A percentile compares a stretch with the other conserved stretches of the same genome.
Evolutionary conservation across 2,888 invertebrate genomes (phyloP).

Genomic region (Octodonta nipae): DNA sequence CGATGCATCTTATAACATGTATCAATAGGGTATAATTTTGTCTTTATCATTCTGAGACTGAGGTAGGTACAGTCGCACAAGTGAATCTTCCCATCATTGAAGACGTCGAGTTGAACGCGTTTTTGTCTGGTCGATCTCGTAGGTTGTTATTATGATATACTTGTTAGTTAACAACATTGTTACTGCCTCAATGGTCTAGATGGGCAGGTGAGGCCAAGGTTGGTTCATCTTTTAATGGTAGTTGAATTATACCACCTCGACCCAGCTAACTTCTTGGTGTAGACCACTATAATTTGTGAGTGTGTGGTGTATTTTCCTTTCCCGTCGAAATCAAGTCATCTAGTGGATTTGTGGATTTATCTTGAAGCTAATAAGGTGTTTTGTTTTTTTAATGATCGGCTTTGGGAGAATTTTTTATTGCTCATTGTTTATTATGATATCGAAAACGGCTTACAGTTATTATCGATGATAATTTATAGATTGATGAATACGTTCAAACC

Average conservation of each 20-base stretch:
- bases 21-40: constrained; percentile 31
- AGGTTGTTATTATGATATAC: constrained; percentile 28
- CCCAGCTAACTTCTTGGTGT: constrained; percentile 9
- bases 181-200: constrained; percentile 14
- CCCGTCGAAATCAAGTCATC: constrained; percentile 29
- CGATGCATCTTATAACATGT: constrained; percentile 22
- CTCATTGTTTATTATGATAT: constrained; percentile 9
- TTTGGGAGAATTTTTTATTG: constrained; percentile 13
- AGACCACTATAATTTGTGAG: constrained; percentile 16
- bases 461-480: too few species aligned
- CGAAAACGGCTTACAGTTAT: too few species aligned
- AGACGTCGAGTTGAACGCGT: constrained; percentile 5
- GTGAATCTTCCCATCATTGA: constrained; percentile 2
- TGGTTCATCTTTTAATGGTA: constrained; percentile 9
- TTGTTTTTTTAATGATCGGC: constrained; percentile 21
- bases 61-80: constrained; percentile 29
- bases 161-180: constrained; percentile 30
- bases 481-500: too few species aligned
- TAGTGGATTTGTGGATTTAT: constrained; percentile 25
- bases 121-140: constrained; percentile 12
- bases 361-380: constrained; percentile 27
- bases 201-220: constrained; percentile 16
- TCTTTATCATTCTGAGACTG: constrained; percentile 28
- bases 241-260: constrained; percentile 12
- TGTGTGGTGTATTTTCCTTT: constrained; percentile 11